These are phyloP conservation scores for Parelbella ahira DNA, from an alignment of 2,888 invertebrate genomes.

Conservation along the genomic window DNA sequence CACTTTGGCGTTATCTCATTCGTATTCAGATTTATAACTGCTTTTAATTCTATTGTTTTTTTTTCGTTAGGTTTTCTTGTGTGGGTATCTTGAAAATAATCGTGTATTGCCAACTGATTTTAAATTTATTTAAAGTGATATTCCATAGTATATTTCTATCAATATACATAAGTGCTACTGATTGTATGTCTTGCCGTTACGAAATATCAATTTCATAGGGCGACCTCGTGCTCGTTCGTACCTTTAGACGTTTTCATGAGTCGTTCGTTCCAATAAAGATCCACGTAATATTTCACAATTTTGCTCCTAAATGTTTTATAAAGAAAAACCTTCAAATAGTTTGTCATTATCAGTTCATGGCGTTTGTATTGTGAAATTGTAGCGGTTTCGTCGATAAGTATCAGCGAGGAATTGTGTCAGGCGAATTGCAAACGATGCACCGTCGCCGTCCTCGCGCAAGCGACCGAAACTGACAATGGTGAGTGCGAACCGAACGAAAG, in stretches of 20 bases:
- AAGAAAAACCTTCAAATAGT: conserved; percentile 7
- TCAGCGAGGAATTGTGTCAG: conserved; percentile 54
- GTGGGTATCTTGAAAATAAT: conserved; percentile 5
- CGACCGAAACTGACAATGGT: conserved; percentile 59
- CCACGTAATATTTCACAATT: conserved; percentile 38
- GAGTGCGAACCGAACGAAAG: conserved; percentile 45
- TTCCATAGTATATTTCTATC: conserved; percentile 3
- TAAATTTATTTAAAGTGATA: too few relatives aligned
- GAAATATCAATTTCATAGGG: conserved; percentile 30
- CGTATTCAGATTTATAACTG: too few relatives aligned
- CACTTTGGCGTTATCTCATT: too few relatives aligned
- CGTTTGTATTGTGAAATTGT: conserved; percentile 36
- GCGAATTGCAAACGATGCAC: conserved; percentile 66
- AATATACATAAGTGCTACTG: conserved; percentile 8
- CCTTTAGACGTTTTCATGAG: conserved; percentile 38
- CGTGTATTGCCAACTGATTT: too few relatives aligned
- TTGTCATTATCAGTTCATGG: conserved; percentile 3
- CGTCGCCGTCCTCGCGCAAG: conserved; percentile 58
- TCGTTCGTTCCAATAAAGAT: conserved; percentile 38
- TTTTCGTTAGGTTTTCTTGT: too few relatives aligned
- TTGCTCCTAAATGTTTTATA: conserved; percentile 21
- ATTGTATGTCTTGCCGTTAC: conserved; percentile 27
- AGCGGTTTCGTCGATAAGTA: conserved; percentile 51
- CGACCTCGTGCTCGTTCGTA: conserved; percentile 47
- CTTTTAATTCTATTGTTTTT: too few relatives aligned